Conservation (phyloP, 2,113 vertebrate genomes). For the Vombatus ursinus region DNA sequence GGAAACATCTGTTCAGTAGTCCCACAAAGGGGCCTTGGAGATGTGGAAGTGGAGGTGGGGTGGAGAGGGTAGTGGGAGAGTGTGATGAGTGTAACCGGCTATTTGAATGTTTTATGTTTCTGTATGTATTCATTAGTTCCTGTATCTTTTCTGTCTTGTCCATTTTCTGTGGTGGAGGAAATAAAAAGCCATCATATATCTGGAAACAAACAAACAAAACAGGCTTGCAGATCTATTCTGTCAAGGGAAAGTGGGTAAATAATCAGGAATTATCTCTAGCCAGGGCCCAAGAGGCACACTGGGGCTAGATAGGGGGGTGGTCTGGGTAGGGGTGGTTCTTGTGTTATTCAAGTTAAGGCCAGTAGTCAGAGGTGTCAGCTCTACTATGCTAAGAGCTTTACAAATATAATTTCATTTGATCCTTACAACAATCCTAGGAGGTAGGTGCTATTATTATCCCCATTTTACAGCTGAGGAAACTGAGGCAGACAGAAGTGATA, state of each 20-base stretch:
- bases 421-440: neutral
- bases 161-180: neutral
- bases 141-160: neutral
- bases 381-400: neutral
- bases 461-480: neutral
- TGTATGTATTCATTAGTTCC: neutral
- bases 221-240: neutral
- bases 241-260: neutral
- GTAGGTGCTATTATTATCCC: neutral
- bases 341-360: neutral
- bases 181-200: neutral
- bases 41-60: neutral
- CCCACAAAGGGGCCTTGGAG: neutral
- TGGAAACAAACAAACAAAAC: neutral
- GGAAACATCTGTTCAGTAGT: neutral
- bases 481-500: neutral
- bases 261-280: neutral
- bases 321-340: neutral
- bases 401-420: neutral
- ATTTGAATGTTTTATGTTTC: neutral
- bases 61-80: neutral
- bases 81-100: neutral
- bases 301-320: neutral
- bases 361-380: neutral
- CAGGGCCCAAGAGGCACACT: neutral